Conservation (phyloP, 1,140 invertebrate species). For the Solenopsis fugax region DNA sequence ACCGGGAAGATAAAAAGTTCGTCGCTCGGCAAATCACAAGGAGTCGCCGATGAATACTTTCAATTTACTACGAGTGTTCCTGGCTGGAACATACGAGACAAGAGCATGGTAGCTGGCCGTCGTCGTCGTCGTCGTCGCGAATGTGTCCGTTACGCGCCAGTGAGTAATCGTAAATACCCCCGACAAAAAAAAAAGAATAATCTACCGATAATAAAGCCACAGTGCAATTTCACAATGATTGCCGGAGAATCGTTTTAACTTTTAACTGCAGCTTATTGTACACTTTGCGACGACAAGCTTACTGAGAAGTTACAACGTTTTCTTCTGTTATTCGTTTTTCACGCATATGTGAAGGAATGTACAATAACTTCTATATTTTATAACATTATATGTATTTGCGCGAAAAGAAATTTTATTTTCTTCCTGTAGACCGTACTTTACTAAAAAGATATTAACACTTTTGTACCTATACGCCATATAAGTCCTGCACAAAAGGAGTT, state of each 20-base stretch:
- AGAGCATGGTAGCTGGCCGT: neutral
- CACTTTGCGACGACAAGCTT: neutral
- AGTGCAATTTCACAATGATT: constrained; percentile 9
- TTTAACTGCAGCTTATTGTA: neutral
- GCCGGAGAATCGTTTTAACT: neutral
- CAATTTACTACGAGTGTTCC: constrained; percentile 51
- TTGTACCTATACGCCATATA: neutral
- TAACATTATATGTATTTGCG: neutral
- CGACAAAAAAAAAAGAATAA: constrained; percentile 13
- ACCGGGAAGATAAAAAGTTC: constrained; percentile 42
- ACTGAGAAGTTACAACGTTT: neutral
- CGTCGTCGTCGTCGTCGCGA: neutral
- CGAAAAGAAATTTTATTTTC: neutral
- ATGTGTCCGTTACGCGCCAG: constrained; percentile 13
- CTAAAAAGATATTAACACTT: neutral
- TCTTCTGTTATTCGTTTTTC: neutral
- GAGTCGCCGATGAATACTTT: constrained; percentile 26
- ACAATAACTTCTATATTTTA: neutral
- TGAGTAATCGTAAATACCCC: constrained; percentile 38
- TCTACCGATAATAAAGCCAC: constrained; percentile 4
- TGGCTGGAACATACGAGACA: neutral
- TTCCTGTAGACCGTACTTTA: neutral
- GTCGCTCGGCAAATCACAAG: constrained; percentile 28
- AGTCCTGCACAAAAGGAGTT: neutral
- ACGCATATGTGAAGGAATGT: neutral